Evolutionary conservation across 2,888 invertebrate genomes (phyloP).

Genomic region (Dicroscelio sp.): DNA sequence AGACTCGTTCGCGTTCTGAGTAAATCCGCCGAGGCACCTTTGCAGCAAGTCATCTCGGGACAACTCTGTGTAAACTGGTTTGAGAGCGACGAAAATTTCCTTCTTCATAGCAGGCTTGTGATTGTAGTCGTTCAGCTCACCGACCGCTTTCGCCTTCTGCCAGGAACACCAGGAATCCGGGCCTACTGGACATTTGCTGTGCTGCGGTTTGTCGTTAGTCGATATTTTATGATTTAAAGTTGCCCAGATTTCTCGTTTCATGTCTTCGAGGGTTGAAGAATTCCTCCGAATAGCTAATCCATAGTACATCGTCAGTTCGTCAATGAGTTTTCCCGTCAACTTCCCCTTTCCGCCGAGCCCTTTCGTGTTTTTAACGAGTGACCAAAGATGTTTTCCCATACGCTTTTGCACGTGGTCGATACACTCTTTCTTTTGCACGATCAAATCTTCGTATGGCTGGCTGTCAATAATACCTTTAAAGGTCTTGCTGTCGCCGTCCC

Average conservation of each 20-base stretch:
- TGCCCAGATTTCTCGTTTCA: conserved; percentile 80
- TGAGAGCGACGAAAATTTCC: conserved; percentile 53
- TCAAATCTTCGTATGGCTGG: conserved; percentile 46
- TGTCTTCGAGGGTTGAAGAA: conserved; percentile 59
- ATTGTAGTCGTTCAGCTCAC: conserved; percentile 31
- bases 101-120: conserved; percentile 57
- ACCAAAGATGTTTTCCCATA: conserved; percentile 48
- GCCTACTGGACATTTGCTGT: conserved; percentile 59
- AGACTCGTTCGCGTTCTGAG: conserved; percentile 69
- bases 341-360: conserved; percentile 55
- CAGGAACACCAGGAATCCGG: conserved; percentile 81
- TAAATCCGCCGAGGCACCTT: conserved; percentile 60
- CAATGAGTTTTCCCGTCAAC: conserved; percentile 63
- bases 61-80: conserved; percentile 64
- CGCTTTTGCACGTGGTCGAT: conserved; percentile 63
- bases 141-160: conserved; percentile 68
- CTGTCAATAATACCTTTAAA: conserved; percentile 59
- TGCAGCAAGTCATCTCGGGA: conserved; percentile 56
- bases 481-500: conserved; percentile 53
- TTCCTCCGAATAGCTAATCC: conserved; percentile 76
- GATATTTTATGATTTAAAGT: conserved; percentile 83
- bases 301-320: conserved; percentile 75
- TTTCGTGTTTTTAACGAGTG: conserved; percentile 17
- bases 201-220: conserved; percentile 83
- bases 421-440: conserved; percentile 56